Base-by-base conservation (phyloP, 2,888 invertebrate species). In the Oxystoma pomonae region DNA sequence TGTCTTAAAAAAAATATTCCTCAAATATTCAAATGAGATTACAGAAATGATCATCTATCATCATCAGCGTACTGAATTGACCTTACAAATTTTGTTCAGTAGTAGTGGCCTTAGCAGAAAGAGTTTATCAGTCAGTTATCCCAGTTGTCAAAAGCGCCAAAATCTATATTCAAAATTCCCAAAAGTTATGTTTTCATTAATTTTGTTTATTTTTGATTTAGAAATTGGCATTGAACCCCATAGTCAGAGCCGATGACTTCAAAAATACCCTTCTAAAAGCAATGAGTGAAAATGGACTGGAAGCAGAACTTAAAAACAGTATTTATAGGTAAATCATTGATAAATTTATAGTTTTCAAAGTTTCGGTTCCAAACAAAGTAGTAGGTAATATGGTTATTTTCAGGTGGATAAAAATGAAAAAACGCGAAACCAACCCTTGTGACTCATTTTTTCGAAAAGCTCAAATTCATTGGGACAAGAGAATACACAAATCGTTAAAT, bases 401-500 rank as follows among this genome's bases (percentile, higher is more conserved):
- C 12, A 35, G 92, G 78, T 90, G 90, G 88, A 85, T 90, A 68
- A 87, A 90, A 68, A 84, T 83, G 59, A 83, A 84, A 65, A 75
- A 79, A 55, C 80, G 78, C 65, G 75, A 78, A 20, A 73, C 76
- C 63, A 73, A 74, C 56, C 74, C 76, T 1, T 72, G 75, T 60
- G 78, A 78, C 60, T 86, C 87, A 18, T 95, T 92, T 74, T 81
- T 68, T n/a, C 57, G 88, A 72, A 92, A 94, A 80, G 90, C 93
- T 16, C 95, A 96, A 74, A 86, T 90, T 20, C 90, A 92, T 70
- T 98, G 97, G 97, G 97, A 97, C 77, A 90, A 94, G 71, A 85
- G 96, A 67, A 94, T 98, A 60, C 90, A 95, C 72, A 97, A 97
- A 81, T 96, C 96, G 19, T 82, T 98, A 62, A 95, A 96, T 81